Evolutionary conservation across 2,888 invertebrate genomes (phyloP).

Genomic region (Terebella lapidaria): DNA sequence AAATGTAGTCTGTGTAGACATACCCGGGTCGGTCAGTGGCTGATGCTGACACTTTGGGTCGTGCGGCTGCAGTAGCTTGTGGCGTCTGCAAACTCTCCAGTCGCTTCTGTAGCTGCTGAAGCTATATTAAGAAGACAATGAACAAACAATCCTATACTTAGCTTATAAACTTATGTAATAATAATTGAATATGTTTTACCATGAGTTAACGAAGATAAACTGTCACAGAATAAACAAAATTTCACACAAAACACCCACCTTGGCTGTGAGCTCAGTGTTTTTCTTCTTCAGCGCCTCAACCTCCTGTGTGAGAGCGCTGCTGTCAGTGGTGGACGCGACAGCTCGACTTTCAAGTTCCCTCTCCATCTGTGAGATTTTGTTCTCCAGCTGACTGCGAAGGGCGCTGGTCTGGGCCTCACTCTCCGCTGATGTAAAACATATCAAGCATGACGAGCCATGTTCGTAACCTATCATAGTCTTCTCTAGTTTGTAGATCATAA

Average conservation of each 20-base stretch:
- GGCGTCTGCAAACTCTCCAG: slow-evolving; percentile 29
- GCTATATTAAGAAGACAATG: slow-evolving; percentile 21
- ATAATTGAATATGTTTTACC: too few species aligned
- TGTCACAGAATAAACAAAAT: background rate
- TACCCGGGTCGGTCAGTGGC: slow-evolving; percentile 18
- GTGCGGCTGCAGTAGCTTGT: slow-evolving; percentile 23
- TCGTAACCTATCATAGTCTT: too few species aligned
- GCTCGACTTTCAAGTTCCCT: slow-evolving; percentile 2
- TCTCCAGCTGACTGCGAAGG: slow-evolving; percentile 5
- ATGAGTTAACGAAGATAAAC: too few species aligned
- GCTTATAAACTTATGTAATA: too few species aligned
- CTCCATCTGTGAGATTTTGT: slow-evolving; percentile 9
- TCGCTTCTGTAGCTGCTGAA: slow-evolving; percentile 33
- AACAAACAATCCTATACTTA: too few species aligned
- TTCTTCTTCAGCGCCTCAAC: slow-evolving; percentile 8
- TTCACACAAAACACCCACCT: background rate
- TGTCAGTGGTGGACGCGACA: background rate
- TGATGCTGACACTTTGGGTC: slow-evolving; percentile 32
- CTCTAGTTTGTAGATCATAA: too few species aligned
- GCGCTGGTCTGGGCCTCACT: background rate
- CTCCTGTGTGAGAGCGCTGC: background rate
- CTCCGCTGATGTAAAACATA: background rate
- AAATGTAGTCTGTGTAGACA: too few species aligned
- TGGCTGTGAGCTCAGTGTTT: background rate
- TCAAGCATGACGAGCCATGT: too few species aligned